Percentiles rank a stretch among this genome's conserved stretches.
These are phyloP conservation scores for Eilema depressum DNA, from an alignment of 2,888 invertebrate genomes.

Conservation along the genomic window DNA sequence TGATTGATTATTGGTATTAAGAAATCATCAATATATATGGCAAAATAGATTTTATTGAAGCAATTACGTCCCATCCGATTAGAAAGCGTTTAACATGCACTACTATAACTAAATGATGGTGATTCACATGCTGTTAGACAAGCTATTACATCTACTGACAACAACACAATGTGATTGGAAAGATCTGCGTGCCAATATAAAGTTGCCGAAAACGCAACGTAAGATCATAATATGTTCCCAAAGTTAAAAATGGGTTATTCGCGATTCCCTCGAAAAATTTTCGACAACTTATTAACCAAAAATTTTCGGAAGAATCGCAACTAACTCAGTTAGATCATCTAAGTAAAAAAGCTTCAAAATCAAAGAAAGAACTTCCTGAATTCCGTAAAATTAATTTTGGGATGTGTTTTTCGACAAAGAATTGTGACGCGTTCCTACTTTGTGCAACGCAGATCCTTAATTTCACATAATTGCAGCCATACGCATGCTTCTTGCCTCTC, in stretches of 20 bases:
- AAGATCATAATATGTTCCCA: constrained; percentile 26
- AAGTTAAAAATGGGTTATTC: constrained; percentile 21
- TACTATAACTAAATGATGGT: constrained; percentile 44
- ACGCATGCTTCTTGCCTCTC: constrained; percentile 91
- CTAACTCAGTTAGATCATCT: constrained; percentile 18
- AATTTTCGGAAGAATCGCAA: too few species aligned
- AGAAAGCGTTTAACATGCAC: constrained; percentile 55
- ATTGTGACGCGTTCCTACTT: constrained; percentile 28
- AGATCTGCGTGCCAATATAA: constrained; percentile 78
- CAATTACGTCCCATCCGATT: constrained; percentile 34
- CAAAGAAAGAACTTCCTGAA: constrained; percentile 30
- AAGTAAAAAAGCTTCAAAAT: constrained; percentile 25
- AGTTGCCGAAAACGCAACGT: constrained; percentile 32
- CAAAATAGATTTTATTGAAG: constrained; percentile 44
- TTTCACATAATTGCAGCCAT: constrained; percentile 63
- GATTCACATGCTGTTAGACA: constrained; percentile 61
- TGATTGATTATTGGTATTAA: constrained; percentile 49
- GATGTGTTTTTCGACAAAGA: constrained; percentile 11
- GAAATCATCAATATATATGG: constrained; percentile 39
- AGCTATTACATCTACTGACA: constrained; percentile 61
- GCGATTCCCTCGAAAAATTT: too few species aligned
- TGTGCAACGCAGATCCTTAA: constrained; percentile 74
- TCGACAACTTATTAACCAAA: too few species aligned
- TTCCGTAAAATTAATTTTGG: constrained; percentile 30
- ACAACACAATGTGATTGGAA: constrained; percentile 73